Evolutionary conservation across 2,797 vertebrate species (phyloP), one percentile per base, ranked within the genome.

Genomic region (Rallus crepitans): DNA sequence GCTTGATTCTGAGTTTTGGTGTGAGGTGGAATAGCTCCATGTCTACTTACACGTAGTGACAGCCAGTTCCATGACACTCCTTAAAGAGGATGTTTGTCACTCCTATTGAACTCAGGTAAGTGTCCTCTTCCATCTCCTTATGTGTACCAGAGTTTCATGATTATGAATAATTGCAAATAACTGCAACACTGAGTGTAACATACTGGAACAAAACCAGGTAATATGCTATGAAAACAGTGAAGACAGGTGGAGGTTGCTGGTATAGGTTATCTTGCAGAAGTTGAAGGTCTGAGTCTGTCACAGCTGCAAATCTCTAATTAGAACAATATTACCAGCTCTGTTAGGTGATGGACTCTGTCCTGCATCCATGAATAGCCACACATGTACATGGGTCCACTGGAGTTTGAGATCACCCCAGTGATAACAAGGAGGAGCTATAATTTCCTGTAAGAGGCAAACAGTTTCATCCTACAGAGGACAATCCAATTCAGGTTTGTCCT

Each of bases 401-500:
- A 60, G 17, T 45, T 55, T 65, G 71, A 68, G 25, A 59, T 72
- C 35, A 21, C 28, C 65, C 9, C 17, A n/a, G 47, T 27, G 47
- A 37, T 31, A 52, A 53, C 19, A 64, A 89, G 15, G 18, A 77
- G 39, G 63, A 75, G 14, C 28, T 64, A 1, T n/a, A 19, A 42
- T 65, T 91, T 70, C 30, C 47, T 86, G 9, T 66, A 23, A 66
- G 84, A 75, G 40, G 39, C 45, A 63, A 89, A 59, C 9, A 85
- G 12, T 48, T 82, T 56, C 13, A 33, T 72, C 76, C 59, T 72
- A 17, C 39, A 94, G 91, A 96, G 87, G 73, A 72, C 55, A 90
- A 87, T 90, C 80, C 85, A 56, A 50, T 90, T 93, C 73, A 63
- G 18, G 37, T 87, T 69, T 93, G 80, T 88, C 87, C 81, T 96